Evolutionary conservation across 2,888 invertebrate species (phyloP), one percentile per base, ranked within the genome.

Genomic region (Eudasyphora cyanicolor): DNA sequence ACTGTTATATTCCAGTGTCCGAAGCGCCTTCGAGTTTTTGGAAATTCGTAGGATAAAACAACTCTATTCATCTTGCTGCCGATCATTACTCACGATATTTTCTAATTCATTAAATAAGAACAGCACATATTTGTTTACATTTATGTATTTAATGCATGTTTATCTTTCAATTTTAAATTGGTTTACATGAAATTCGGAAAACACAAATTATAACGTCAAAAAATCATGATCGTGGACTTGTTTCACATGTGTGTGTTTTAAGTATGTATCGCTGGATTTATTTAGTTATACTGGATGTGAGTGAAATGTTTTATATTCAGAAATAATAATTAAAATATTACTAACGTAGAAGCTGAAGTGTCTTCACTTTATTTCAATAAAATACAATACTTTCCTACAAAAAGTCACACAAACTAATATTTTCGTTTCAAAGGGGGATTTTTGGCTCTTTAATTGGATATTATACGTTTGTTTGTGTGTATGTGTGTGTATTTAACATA

Each of bases 61-160:
- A n/a, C n/a, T n/a, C n/a, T n/a, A n/a, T n/a, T n/a, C n/a, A n/a
- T n/a, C n/a, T n/a, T n/a, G n/a, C n/a, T n/a, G n/a, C n/a, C n/a
- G n/a, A 32, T 19, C 5, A 32, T 32, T 32, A 4, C 32, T 32
- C 32, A 32, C 32, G 5, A 32, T 6, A 32, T 32, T 4, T 32
- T 32, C 4, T 32, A 32, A n/a, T n/a, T n/a, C 32, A 32, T 32
- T 14, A 24, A 57, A 57, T 57, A 57, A 57, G 14, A 57, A 57
- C 27, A 24, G 14, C 14, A 6, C 27, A 8, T 57, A 6, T 57
- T 69, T 24, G 17, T 67, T 67, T 57, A 81, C 57, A 67, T 73
- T 73, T 73, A 81, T 76, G 76, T 73, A 76, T 73, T 75, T 79
- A 75, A 69, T 69, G 69, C 69, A 67, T 74, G 54, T 76, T 75